Evolutionary conservation across 2,888 invertebrate genomes (phyloP).

Genomic region (Hypsopygia costalis): DNA sequence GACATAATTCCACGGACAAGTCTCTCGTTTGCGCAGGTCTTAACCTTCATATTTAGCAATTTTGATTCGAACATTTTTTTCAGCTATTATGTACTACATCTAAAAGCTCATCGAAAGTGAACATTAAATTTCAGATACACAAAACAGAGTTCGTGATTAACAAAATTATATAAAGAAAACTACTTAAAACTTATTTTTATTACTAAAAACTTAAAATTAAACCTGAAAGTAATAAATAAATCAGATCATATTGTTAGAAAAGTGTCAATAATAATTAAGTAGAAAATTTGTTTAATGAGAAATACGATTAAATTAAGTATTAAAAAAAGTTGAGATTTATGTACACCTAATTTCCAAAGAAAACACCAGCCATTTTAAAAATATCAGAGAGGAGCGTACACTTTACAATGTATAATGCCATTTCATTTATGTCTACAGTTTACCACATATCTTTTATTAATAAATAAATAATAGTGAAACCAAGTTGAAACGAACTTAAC

Average conservation of each 20-base stretch:
- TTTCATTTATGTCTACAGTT: too few species aligned
- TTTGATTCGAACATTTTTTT: background rate
- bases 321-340: background rate
- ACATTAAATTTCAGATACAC: constrained; percentile 19
- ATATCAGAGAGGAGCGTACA: too few species aligned
- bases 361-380: too few species aligned
- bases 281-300: background rate
- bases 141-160: constrained; percentile 15
- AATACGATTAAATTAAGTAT: background rate
- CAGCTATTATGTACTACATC: constrained; percentile 26
- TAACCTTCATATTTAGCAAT: too few species aligned
- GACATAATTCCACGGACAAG: too few species aligned
- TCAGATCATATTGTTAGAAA: constrained; percentile 1
- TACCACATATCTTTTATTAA: background rate
- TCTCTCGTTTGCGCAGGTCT: too few species aligned
- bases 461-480: background rate
- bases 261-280: background rate
- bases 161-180: too few species aligned
- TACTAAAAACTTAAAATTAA: background rate
- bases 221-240: background rate
- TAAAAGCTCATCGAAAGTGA: constrained; percentile 37
- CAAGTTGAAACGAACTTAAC: background rate
- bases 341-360: too few species aligned
- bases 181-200: background rate
- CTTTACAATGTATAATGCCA: too few species aligned